A percentile compares a stretch with the other conserved stretches of the same genome.
Evolutionary conservation across 2,888 invertebrate genomes (phyloP).

Genomic region (Cosmia pyralina): DNA sequence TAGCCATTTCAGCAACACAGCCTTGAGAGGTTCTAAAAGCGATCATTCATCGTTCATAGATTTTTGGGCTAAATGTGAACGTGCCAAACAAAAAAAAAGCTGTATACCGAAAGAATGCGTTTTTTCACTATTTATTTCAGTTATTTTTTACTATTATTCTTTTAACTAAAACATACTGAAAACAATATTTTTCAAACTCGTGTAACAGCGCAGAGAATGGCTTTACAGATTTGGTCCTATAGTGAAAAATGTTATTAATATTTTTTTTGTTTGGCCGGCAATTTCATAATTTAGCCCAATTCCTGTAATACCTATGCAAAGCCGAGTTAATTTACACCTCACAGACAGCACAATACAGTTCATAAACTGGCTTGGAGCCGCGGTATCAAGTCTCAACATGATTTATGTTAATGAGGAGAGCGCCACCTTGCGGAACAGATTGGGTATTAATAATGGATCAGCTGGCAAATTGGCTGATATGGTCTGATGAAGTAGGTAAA

Average conservation of each 20-base stretch:
- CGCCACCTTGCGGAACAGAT: conserved; percentile 78
- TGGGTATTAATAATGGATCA: conserved; percentile 79
- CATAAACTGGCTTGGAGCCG: conserved; percentile 56
- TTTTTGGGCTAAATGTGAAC: too few species aligned
- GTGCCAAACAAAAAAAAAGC: too few species aligned
- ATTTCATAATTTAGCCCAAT: neutral
- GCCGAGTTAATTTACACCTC: conserved; percentile 46
- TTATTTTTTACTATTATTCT: too few species aligned
- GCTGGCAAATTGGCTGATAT: conserved; percentile 62
- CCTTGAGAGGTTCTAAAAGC: neutral
- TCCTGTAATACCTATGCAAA: conserved; percentile 29
- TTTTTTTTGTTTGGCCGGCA: too few species aligned
- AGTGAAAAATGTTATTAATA: too few species aligned
- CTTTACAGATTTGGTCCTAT: too few species aligned
- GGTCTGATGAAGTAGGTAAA: conserved; percentile 35
- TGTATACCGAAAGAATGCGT: too few species aligned
- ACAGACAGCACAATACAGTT: conserved; percentile 52
- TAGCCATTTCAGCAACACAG: neutral
- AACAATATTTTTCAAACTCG: too few species aligned
- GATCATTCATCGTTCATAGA: too few species aligned
- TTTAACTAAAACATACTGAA: too few species aligned
- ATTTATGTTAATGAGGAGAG: conserved; percentile 80
- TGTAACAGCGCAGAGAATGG: too few species aligned
- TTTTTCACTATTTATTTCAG: too few species aligned
- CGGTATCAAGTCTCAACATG: conserved; percentile 66